Evolutionary conservation across 2,797 vertebrate genomes (phyloP), one percentile per base, ranked within the genome.

Genomic region (Sebastes iracundus): DNA sequence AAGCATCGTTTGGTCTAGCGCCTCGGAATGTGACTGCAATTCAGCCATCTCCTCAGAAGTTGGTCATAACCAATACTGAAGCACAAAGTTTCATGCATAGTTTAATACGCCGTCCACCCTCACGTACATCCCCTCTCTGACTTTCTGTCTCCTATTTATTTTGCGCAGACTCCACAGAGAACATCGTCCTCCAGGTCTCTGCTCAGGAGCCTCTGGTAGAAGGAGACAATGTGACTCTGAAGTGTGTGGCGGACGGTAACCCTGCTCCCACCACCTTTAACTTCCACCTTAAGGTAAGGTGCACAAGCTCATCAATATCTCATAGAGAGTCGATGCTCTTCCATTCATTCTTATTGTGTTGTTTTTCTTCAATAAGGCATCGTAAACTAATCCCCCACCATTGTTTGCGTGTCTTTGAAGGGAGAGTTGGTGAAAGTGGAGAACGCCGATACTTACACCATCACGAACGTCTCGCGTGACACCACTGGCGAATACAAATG

Each of bases 181-280:
- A 96, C 92, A 96, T 99, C 87, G 93, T 84, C 80, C 97, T 99
- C 78, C 87, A 96, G 92, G 96, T 98, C 74, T 79, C 94, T 61
- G 79, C 94, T 84, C 94, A 94, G 82, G 95, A 88, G 9, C 95
- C 93, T 33, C 92, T 98, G 75, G 96, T 96, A 81, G 99, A 99
- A 93, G 98, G 98, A 4, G 97, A 96, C 93, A 97, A 97, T 81
- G 88, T 99, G 90, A 99, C 97, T 84, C 95, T 99, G 79, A 97
- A 96, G 88, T 99, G 98, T 90, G 93, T 93, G 58, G 98, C 98
- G 69, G 98, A 99, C 49, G 99, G 99, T 56, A 99, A 99, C 90
- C 98, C 98, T 7, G 94, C 97, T 85, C 99, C 98, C 1, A 94
- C 96, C 80, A 96, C 96, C 90, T 99, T 97, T 87, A 95, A 94